phyloP scores from a whole-genome alignment of 2,888 invertebrate species.

The Auanema freiburgensis region DNA sequence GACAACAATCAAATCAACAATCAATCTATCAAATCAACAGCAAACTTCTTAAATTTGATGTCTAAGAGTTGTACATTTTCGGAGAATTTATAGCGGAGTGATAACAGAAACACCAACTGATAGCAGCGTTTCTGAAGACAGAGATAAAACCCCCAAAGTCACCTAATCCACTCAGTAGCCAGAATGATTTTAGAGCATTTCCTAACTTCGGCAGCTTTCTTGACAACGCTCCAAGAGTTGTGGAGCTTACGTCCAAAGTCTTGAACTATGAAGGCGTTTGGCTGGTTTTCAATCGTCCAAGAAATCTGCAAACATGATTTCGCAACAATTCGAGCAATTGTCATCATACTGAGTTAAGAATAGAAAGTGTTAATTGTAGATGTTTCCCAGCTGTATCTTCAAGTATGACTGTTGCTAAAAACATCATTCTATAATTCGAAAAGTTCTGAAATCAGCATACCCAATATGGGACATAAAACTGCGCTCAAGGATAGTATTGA shows the following conservation, averaged over 20 bases:
- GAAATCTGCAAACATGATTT: slow-evolving; percentile 4
- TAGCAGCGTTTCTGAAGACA: too few species aligned
- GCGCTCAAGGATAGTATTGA: slow-evolving; percentile 32
- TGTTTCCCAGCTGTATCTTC: slow-evolving; percentile 33
- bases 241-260: slow-evolving; percentile 15
- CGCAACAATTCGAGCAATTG: neutral
- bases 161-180: slow-evolving; percentile 13
- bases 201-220: slow-evolving; percentile 13
- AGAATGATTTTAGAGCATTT: slow-evolving; percentile 12
- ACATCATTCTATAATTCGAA: neutral
- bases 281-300: slow-evolving; percentile 27
- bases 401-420: slow-evolving; percentile 29
- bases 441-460: slow-evolving; percentile 15
- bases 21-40: neutral
- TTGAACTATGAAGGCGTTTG: slow-evolving; percentile 33
- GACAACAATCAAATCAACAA: slow-evolving; percentile 11
- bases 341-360: slow-evolving; percentile 21
- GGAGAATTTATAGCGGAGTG: slow-evolving; percentile 3
- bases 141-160: neutral
- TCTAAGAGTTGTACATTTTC: neutral
- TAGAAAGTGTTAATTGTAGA: slow-evolving; percentile 25
- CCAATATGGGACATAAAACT: slow-evolving; percentile 30
- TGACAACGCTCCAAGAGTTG: slow-evolving; percentile 3
- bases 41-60: neutral
- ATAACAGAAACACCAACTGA: slow-evolving; percentile 5